Conservation (phyloP, 1,140 invertebrate species). For the Drosophila rhopaloa region DNA sequence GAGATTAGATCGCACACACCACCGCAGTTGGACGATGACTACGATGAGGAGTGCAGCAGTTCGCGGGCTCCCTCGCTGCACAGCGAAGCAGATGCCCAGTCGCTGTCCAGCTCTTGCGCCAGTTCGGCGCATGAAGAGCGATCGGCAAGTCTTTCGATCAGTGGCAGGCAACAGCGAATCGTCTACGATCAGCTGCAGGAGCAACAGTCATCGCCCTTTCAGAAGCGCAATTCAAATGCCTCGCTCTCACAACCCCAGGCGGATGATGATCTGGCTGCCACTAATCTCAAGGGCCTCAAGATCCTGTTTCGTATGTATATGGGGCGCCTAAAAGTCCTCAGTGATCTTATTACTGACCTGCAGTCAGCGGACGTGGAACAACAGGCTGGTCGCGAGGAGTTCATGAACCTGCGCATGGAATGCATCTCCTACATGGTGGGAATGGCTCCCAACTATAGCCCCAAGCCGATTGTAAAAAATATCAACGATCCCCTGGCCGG, state of each 20-base stretch:
- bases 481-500: conserved; percentile 38
- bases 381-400: conserved; percentile 67
- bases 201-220: conserved; percentile 67
- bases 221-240: conserved; percentile 70
- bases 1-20: conserved; percentile 69
- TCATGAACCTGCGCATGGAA: conserved; percentile 76
- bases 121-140: conserved; percentile 75
- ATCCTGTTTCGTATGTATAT: conserved; percentile 84
- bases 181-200: conserved; percentile 80
- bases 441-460: conserved; percentile 67
- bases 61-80: conserved; percentile 73
- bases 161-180: conserved; percentile 72
- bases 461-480: conserved; percentile 49
- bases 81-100: conserved; percentile 78
- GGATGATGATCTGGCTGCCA: conserved; percentile 60
- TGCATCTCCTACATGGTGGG: conserved; percentile 78
- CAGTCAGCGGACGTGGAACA: conserved; percentile 79
- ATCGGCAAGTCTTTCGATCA: conserved; percentile 47
- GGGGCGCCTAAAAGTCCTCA: conserved; percentile 73
- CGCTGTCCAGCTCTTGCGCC: conserved; percentile 74
- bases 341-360: conserved; percentile 77
- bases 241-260: conserved; percentile 66
- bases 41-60: conserved; percentile 75
- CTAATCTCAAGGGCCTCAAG: conserved; percentile 77
- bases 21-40: conserved; percentile 71